Percentiles rank a stretch among this genome's conserved stretches.
Evolutionary conservation across 2,888 invertebrate genomes (phyloP).

Genomic region (Meandrusa payeni): DNA sequence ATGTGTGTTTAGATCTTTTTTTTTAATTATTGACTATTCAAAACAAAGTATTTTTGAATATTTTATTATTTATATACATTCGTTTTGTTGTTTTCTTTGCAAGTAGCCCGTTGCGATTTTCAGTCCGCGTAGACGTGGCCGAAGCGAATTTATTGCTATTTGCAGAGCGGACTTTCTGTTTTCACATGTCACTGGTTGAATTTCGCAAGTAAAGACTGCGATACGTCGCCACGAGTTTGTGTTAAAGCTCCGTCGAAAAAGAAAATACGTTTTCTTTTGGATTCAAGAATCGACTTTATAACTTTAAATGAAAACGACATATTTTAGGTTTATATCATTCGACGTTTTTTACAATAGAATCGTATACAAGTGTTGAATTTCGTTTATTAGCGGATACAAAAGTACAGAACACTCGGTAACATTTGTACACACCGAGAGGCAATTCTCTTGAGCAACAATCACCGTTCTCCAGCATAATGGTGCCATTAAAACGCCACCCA

Average conservation of each 20-base stretch:
- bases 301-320: too few relatives aligned
- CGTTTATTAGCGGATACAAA: conserved; percentile 22
- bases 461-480: conserved; percentile 64
- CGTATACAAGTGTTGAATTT: too few relatives aligned
- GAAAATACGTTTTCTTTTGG: conserved; percentile 1
- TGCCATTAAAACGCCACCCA: conserved; percentile 76
- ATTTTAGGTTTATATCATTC: too few relatives aligned
- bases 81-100: conserved; percentile 66
- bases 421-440: conserved; percentile 51
- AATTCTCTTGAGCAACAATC: conserved; percentile 70
- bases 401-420: conserved; percentile 34
- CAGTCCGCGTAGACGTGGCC: conserved; percentile 66
- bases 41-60: too few relatives aligned
- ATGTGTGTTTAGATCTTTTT: too few relatives aligned
- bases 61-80: too few relatives aligned
- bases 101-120: conserved; percentile 64
- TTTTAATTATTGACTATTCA: too few relatives aligned
- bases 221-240: conserved; percentile 9
- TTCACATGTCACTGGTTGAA: conserved; percentile 58
- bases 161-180: conserved; percentile 64
- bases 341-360: too few relatives aligned
- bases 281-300: conserved; percentile 20
- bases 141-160: conserved; percentile 71
- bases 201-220: conserved; percentile 42
- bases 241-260: background rate